Base-by-base conservation (phyloP, 1,140 invertebrate genomes). In the Drosophila neocordata region DNA sequence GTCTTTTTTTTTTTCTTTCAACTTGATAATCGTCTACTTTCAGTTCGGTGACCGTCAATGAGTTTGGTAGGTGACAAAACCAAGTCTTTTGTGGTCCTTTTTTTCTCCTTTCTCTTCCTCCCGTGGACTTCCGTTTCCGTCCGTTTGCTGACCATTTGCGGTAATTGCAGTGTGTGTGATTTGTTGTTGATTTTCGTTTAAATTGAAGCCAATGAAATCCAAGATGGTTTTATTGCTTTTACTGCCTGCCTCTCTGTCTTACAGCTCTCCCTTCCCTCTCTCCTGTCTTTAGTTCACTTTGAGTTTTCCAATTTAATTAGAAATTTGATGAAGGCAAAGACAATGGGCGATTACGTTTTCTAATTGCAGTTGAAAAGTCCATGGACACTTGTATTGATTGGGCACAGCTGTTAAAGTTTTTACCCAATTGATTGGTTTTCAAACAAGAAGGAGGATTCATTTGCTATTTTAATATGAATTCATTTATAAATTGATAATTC, bases 231-330 rank as follows among this genome's bases (percentile, higher is more conserved):
- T 48, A 48, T 48, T 48, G 41, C 41, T 48, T 44, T 15, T 18
- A 0, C 1, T 2, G 22, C 7, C 5, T 13, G 15, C 15, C n/a
- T n/a, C n/a, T n/a, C n/a, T n/a, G n/a, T n/a, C n/a, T n/a, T n/a
- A n/a, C n/a, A n/a, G n/a, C n/a, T n/a, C n/a, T n/a, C n/a, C n/a
- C n/a, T n/a, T n/a, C n/a, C n/a, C n/a, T n/a, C n/a, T n/a, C n/a
- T 15, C 15, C 15, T 7, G 15, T 8, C 41, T 12, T 15, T 13
- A 15, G 0, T 4, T 9, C 15, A 0, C 41, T 48, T 48, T 48
- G 41, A 48, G 41, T 48, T 48, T 48, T 48, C 41, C 41, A 48
- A 48, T 48, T 48, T 48, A 48, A 48, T 48, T 48, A 20, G 41
- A 48, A 20, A 48, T 48, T 48, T 48, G 41, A 48, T 20, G 15